These are phyloP conservation scores for Tetramorium simillimum DNA, from an alignment of 1,140 invertebrate species.

Conservation along the genomic window DNA sequence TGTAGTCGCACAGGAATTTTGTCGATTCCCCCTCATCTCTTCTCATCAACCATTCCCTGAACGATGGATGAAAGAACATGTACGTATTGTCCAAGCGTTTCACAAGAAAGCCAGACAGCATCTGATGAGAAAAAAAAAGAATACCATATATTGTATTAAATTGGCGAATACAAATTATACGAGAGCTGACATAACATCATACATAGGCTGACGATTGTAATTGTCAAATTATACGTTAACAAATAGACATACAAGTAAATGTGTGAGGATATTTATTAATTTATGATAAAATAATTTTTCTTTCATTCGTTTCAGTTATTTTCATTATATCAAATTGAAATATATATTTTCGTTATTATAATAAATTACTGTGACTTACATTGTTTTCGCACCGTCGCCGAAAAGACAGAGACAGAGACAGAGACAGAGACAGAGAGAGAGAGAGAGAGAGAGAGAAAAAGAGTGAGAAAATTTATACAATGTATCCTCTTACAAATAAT, in stretches of 20 bases:
- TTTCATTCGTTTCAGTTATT: neutral
- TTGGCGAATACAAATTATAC: neutral
- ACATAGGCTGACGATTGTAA: neutral
- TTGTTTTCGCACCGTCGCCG: neutral
- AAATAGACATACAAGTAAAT: neutral
- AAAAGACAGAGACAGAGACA: constrained; percentile 10
- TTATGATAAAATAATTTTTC: neutral
- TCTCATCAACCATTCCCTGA: constrained; percentile 98
- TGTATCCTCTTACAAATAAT: neutral
- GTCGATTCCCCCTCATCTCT: constrained; percentile 94
- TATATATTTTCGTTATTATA: neutral
- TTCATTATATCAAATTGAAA: neutral
- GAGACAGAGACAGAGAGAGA: neutral
- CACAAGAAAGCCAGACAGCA: constrained; percentile 93
- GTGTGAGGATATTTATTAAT: neutral
- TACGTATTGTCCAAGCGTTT: constrained; percentile 96
- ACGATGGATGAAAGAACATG: constrained; percentile 98
- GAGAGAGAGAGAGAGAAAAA: neutral
- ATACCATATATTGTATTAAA: neutral
- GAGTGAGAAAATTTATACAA: neutral
- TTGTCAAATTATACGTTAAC: neutral
- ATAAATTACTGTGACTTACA: constrained; percentile 26
- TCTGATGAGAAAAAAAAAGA: constrained; percentile 79
- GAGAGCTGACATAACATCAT: neutral
- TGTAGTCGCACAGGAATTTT: constrained; percentile 95